A percentile compares a stretch with the other conserved stretches of the same genome.
Evolutionary conservation across 1,140 invertebrate species (phyloP).

Genomic region (Lineus longissimus): DNA sequence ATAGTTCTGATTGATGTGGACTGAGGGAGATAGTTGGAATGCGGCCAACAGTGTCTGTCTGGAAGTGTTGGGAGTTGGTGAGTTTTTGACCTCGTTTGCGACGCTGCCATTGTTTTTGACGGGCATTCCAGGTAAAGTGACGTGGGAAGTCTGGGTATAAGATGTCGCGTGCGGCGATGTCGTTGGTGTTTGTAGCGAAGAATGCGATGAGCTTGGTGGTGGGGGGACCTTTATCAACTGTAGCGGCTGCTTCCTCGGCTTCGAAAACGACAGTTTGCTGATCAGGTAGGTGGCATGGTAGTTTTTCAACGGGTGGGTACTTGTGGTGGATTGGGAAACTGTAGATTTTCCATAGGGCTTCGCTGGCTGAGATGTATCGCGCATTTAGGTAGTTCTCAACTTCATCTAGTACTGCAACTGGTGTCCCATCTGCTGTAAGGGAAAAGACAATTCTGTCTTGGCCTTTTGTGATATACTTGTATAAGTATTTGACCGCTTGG

Average conservation of each 20-base stretch:
- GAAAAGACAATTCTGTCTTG: slow-evolving; percentile 11
- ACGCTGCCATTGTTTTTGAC: not conserved
- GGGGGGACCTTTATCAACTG: slow-evolving; percentile 12
- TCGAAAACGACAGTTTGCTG: slow-evolving; percentile 53
- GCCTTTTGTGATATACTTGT: slow-evolving; percentile 46
- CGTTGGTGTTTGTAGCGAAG: not conserved
- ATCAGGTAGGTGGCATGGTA: slow-evolving; percentile 56
- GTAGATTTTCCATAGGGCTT: slow-evolving; percentile 37
- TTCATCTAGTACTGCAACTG: slow-evolving; percentile 9
- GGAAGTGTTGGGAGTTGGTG: not conserved
- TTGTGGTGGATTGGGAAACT: slow-evolving; percentile 46
- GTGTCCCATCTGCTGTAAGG: not conserved
- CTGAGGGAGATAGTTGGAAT: not conserved
- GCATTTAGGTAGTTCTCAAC: slow-evolving; percentile 18
- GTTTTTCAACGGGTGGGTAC: slow-evolving; percentile 37
- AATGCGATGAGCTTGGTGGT: slow-evolving; percentile 1
- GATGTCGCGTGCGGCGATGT: not conserved
- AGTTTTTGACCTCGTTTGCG: not conserved
- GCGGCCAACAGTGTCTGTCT: not conserved
- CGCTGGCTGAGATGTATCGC: slow-evolving; percentile 33
- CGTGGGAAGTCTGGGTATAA: slow-evolving; percentile 2
- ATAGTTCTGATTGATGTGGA: slow-evolving; percentile 2
- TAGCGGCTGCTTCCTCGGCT: slow-evolving; percentile 28
- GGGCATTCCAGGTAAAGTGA: not conserved
- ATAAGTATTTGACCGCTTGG: slow-evolving; percentile 34